These are phyloP conservation scores for Trissolcus brochymenae DNA, from an alignment of 2,888 invertebrate genomes.

Conservation along the genomic window DNA sequence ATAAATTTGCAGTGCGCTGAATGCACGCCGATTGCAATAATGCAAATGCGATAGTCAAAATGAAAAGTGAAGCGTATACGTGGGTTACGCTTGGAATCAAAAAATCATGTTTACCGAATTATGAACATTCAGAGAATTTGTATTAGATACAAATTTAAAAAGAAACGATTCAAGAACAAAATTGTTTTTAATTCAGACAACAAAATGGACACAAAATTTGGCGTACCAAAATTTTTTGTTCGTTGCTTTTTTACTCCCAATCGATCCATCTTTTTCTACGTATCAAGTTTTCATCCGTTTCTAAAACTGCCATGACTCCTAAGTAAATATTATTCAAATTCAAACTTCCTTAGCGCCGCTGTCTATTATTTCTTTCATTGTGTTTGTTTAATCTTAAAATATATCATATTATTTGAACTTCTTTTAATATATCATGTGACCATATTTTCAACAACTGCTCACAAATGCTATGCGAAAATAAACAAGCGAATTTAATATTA, in stretches of 20 bases:
- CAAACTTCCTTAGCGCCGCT: constrained; percentile 71
- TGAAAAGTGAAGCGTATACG: constrained; percentile 44
- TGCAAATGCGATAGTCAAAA: constrained; percentile 56
- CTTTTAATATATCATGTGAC: too few relatives aligned
- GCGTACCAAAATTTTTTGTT: too few relatives aligned
- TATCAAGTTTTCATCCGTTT: constrained; percentile 59
- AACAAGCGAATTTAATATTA: too few relatives aligned
- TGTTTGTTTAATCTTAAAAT: constrained; percentile 37
- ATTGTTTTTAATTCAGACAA: too few relatives aligned
- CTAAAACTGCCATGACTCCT: constrained; percentile 68
- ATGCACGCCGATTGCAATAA: constrained; percentile 54
- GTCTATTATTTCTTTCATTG: constrained; percentile 48
- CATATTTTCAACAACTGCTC: too few relatives aligned
- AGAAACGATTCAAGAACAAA: too few relatives aligned
- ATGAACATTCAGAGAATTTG: background rate
- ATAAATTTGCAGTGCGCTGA: constrained; percentile 48
- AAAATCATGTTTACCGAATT: constrained; percentile 5
- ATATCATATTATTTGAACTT: background rate
- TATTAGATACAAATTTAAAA: too few relatives aligned
- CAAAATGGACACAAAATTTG: too few relatives aligned
- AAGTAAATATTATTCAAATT: constrained; percentile 67
- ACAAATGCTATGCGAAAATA: too few relatives aligned
- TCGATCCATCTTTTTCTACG: too few relatives aligned
- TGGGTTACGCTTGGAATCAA: background rate
- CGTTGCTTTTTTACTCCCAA: too few relatives aligned